phyloP scores from a whole-genome alignment of 2,888 invertebrate genomes.

The Minunthozetes semirufus region DNA sequence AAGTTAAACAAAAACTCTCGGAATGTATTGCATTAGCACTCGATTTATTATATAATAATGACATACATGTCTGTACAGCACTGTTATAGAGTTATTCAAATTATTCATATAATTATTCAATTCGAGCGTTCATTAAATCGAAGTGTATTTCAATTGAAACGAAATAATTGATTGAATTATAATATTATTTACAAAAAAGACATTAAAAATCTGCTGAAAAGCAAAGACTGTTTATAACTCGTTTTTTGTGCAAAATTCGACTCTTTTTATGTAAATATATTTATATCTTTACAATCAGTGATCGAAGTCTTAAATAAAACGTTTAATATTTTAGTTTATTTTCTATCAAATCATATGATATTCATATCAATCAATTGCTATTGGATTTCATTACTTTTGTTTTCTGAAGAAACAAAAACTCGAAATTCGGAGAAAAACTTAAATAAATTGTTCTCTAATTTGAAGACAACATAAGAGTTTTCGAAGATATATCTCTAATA shows the following conservation, averaged over 20 bases:
- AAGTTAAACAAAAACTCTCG: no score
- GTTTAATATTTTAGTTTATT: not conserved
- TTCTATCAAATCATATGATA: no score
- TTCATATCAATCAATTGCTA: conserved; percentile 1
- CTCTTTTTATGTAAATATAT: conserved; percentile 26
- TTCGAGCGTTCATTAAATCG: no score
- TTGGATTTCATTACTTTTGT: not conserved
- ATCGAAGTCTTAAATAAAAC: conserved; percentile 1
- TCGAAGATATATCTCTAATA: no score
- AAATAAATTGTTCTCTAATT: no score
- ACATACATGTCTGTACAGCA: no score
- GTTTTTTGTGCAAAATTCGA: not conserved
- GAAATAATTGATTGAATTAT: not conserved
- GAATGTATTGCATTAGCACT: no score
- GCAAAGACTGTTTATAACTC: not conserved
- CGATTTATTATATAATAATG: no score
- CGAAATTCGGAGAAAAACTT: no score
- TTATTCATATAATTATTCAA: not conserved
- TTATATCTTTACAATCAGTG: conserved; percentile 27
- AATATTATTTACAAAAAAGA: not conserved
- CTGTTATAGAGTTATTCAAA: no score
- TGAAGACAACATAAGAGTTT: no score
- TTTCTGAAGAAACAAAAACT: not conserved
- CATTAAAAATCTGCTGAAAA: conserved; percentile 10
- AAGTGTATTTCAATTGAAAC: not conserved